Evolutionary conservation across 2,888 invertebrate species (phyloP), one percentile per base, ranked within the genome.

Genomic region (Kryphioiulus occultus): DNA sequence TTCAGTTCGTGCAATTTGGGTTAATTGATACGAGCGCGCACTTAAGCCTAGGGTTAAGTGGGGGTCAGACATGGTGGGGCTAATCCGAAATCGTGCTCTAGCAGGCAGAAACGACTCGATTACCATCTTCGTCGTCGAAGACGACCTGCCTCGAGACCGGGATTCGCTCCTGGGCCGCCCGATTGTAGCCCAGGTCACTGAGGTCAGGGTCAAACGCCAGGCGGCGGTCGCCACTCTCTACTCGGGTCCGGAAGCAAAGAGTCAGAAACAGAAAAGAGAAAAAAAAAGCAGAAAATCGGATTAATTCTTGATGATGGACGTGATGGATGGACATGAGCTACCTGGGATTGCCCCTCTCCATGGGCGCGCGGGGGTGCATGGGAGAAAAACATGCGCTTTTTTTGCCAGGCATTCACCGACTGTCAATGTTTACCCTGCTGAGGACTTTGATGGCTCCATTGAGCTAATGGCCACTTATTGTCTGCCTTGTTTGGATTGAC

Each of bases 121-220:
- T 87, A 87, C 87, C 87, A 22, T 87, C 78, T 87, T 87, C 87
- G 39, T 87, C 78, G n/a, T 87, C 87, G 32, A 87, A 26, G 32
- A 22, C 82, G 26, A 87, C 30, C 39, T 68, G 32, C n/a, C 32
- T 68, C 12, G 30, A n/a, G 78, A 82, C 26, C n/a, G 87, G 87
- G 78, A 32, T 87, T 42, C 82, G 53, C 7, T 35, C 35, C n/a
- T 22, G 39, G 68, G 87, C 68, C 12, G 82, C 22, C 26, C 78
- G 32, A 22, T 42, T n/a, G 78, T 87, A 82, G 39, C 78, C 87
- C 78, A n/a, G n/a, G n/a, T n/a, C n/a, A n/a, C n/a, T n/a, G n/a
- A 87, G 47, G 39, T 78, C 87, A 10, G 87, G 87, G 68, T 87
- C 78, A 12, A 53, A 12, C 59, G 17, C 22, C 47, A 47, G 17